Evolutionary conservation across 2,888 invertebrate genomes (phyloP).

Genomic region (Volucella bombylans): DNA sequence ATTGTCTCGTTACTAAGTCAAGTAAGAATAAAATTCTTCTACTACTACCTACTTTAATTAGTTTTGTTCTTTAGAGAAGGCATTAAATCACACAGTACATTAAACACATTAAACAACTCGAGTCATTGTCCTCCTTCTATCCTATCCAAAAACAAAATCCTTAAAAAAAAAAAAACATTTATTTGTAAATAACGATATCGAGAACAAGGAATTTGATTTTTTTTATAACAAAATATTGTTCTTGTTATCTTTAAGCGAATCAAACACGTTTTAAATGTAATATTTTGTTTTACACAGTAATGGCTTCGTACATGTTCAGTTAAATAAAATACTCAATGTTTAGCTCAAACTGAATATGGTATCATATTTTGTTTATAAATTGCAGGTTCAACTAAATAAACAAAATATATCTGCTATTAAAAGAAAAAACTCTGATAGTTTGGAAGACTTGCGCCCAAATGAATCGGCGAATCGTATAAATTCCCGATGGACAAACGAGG

Average conservation of each 20-base stretch:
- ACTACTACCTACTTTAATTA: slow-evolving; percentile 49
- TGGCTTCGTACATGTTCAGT: slow-evolving; percentile 3
- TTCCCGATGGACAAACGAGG: slow-evolving; percentile 96
- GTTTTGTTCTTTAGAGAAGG: slow-evolving; percentile 57
- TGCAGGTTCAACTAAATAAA: slow-evolving; percentile 96
- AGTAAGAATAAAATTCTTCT: slow-evolving; percentile 86
- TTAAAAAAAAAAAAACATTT: neutral
- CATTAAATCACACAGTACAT: slow-evolving; percentile 41
- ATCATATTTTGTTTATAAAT: slow-evolving; percentile 75
- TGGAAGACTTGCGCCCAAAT: slow-evolving; percentile 85
- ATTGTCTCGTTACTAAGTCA: slow-evolving; percentile 96
- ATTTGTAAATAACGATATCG: slow-evolving; percentile 40
- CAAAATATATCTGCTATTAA: slow-evolving; percentile 94
- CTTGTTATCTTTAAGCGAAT: slow-evolving; percentile 43
- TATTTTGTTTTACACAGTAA: slow-evolving; percentile 20
- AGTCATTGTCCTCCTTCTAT: slow-evolving; percentile 64
- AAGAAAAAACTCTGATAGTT: slow-evolving; percentile 85
- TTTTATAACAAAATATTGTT: slow-evolving; percentile 24
- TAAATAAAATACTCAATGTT: neutral
- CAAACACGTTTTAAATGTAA: slow-evolving; percentile 17
- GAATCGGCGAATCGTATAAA: slow-evolving; percentile 89
- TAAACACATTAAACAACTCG: slow-evolving; percentile 50
- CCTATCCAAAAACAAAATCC: slow-evolving; percentile 45
- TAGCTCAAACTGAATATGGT: neutral
- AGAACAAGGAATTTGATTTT: slow-evolving; percentile 61